Percentiles rank a stretch among this genome's conserved stretches.
These are phyloP conservation scores for Clarias pachynema DNA, from an alignment of 2,797 vertebrate genomes.

Conservation along the genomic window DNA sequence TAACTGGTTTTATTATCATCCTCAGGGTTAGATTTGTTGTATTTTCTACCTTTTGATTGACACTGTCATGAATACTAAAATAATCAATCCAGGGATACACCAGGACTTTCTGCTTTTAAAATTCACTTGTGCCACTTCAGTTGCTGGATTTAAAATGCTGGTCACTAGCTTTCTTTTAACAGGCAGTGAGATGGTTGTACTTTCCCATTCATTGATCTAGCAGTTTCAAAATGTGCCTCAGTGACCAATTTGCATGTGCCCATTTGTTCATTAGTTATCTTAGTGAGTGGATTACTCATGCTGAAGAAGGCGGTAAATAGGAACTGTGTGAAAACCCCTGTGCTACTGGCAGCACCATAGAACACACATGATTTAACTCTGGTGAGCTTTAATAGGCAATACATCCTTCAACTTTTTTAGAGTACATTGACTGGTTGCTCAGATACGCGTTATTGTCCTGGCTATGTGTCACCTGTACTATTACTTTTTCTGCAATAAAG, in stretches of 20 bases:
- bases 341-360: slow-evolving; percentile 62
- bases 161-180: slow-evolving; percentile 18
- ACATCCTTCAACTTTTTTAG: slow-evolving; percentile 55
- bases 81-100: neutral
- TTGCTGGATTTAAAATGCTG: slow-evolving; percentile 12
- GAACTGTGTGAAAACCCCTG: slow-evolving; percentile 48
- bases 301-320: slow-evolving; percentile 71
- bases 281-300: slow-evolving; percentile 63
- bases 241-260: slow-evolving; percentile 68
- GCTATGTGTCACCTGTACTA: neutral
- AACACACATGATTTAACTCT: slow-evolving; percentile 66
- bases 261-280: slow-evolving; percentile 66
- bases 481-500: neutral
- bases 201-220: slow-evolving; percentile 61
- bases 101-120: neutral
- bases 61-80: too few relatives aligned
- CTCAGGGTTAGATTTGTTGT: neutral
- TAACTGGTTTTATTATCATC: neutral
- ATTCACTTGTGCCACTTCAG: neutral
- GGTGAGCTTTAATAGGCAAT: slow-evolving; percentile 73
- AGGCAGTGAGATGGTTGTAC: slow-evolving; percentile 21
- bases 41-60: neutral
- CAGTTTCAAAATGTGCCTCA: slow-evolving; percentile 56
- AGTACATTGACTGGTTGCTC: neutral
- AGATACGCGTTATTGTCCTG: neutral